phyloP scores from a whole-genome alignment of 2,113 vertebrate genomes.

The Platysteira castanea region DNA sequence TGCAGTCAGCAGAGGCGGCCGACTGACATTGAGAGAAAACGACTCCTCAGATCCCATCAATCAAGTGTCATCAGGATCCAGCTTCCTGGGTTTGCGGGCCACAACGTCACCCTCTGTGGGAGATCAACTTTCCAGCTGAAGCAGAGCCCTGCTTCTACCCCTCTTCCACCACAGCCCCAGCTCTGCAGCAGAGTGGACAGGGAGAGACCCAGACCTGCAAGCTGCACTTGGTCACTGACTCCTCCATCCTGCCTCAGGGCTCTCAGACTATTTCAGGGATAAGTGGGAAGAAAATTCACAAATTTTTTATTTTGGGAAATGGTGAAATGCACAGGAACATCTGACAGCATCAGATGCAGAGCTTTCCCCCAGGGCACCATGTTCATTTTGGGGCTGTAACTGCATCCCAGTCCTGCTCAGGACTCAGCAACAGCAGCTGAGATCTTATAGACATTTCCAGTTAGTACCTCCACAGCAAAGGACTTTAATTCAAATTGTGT shows the following conservation, averaged over 20 bases:
- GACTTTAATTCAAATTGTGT: not conserved
- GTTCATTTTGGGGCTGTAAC: not conserved
- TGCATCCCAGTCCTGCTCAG: not conserved
- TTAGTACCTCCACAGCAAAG: not conserved
- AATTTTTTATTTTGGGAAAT: not conserved
- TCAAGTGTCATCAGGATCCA: constrained; percentile 11
- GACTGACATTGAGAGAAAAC: not conserved
- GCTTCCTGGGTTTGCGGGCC: not conserved
- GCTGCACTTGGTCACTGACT: not conserved
- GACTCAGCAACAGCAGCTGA: not conserved
- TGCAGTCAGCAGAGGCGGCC: not conserved
- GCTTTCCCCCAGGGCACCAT: not conserved
- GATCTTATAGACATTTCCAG: not conserved
- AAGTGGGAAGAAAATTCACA: not conserved
- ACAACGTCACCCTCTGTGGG: not conserved
- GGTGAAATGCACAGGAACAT: not conserved
- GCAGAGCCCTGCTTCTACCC: not conserved
- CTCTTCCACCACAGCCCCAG: not conserved
- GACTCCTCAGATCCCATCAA: not conserved
- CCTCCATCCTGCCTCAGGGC: not conserved
- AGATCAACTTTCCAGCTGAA: not conserved
- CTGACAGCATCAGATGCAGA: not conserved
- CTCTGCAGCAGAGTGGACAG: not conserved
- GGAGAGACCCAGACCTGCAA: rapidly evolving
- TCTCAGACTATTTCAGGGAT: not conserved